Conservation (phyloP, 2,797 vertebrate genomes). For the Mus minutoides region DNA sequence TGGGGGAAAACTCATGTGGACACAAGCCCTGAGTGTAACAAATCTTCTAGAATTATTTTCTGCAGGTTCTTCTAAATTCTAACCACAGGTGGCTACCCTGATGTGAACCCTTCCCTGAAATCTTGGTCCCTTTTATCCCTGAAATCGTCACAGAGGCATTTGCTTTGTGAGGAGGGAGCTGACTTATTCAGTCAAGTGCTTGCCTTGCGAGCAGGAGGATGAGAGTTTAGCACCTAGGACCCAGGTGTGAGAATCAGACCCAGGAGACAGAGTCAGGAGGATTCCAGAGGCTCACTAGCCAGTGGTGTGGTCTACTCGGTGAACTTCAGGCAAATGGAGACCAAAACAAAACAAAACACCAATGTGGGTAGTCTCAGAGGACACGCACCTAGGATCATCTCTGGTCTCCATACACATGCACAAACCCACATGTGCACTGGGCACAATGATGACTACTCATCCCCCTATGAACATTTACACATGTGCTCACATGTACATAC, state of each 20-base stretch:
- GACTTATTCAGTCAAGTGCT: background rate
- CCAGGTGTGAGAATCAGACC: background rate
- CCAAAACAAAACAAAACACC: background rate
- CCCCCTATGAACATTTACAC: background rate
- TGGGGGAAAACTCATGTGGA: background rate
- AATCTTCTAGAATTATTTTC: background rate
- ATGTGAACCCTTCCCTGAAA: background rate
- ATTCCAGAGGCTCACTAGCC: background rate
- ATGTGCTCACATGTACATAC: fast-evolving
- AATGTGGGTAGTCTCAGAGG: background rate
- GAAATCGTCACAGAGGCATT: background rate
- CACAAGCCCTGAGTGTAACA: background rate
- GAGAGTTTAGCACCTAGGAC: background rate
- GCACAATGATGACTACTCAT: background rate
- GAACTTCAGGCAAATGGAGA: background rate
- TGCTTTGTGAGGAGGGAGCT: background rate
- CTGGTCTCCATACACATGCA: background rate
- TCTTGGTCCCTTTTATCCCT: background rate
- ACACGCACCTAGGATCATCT: background rate
- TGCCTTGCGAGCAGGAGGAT: background rate
- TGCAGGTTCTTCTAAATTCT: background rate
- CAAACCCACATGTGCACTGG: background rate
- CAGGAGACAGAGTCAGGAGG: background rate
- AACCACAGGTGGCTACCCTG: background rate
- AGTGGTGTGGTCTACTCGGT: background rate